Percentiles rank a stretch among this genome's conserved stretches.
phyloP scores from a whole-genome alignment of 2,888 invertebrate genomes.

The Campoplex nolae region DNA sequence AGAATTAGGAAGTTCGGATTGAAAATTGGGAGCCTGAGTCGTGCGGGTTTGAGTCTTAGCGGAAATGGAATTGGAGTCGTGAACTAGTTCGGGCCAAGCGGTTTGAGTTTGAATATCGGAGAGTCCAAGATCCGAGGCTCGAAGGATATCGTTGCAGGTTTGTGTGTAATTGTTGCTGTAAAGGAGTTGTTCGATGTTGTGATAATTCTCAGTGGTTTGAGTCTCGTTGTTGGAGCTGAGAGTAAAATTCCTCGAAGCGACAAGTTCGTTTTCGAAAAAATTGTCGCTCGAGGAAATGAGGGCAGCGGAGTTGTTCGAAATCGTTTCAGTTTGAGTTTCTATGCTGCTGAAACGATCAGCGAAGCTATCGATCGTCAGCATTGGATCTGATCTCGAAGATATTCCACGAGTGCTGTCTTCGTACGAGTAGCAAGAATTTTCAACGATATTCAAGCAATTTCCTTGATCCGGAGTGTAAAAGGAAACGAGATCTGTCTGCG shows the following conservation, averaged over 20 bases:
- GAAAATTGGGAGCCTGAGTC: slow-evolving; percentile 67
- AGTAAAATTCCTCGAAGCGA: slow-evolving; percentile 77
- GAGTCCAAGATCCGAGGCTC: slow-evolving; percentile 86
- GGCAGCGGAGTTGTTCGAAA: neutral
- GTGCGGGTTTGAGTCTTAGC: slow-evolving; percentile 87
- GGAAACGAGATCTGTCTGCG: slow-evolving; percentile 77
- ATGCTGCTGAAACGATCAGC: slow-evolving; percentile 79
- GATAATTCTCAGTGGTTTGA: slow-evolving; percentile 86
- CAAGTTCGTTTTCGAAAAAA: slow-evolving; percentile 77
- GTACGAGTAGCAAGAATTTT: slow-evolving; percentile 15
- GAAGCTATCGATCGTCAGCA: slow-evolving; percentile 81
- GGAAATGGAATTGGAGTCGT: slow-evolving; percentile 86
- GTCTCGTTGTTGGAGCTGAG: slow-evolving; percentile 87
- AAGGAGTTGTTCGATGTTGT: slow-evolving; percentile 83
- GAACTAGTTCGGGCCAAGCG: slow-evolving; percentile 86
- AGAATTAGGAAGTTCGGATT: slow-evolving; percentile 52
- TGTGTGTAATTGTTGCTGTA: slow-evolving; percentile 86
- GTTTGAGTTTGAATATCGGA: slow-evolving; percentile 89
- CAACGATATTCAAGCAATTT: slow-evolving; percentile 69
- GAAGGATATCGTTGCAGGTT: slow-evolving; percentile 86
- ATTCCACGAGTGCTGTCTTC: neutral
- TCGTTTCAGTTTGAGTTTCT: slow-evolving; percentile 82
- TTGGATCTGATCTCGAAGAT: slow-evolving; percentile 79
- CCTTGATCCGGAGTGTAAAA: slow-evolving; percentile 74
- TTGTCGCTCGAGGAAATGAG: slow-evolving; percentile 59